Evolutionary conservation across 2,888 invertebrate species (phyloP), one percentile per base, ranked within the genome.

Genomic region (Smittia sp.): DNA sequence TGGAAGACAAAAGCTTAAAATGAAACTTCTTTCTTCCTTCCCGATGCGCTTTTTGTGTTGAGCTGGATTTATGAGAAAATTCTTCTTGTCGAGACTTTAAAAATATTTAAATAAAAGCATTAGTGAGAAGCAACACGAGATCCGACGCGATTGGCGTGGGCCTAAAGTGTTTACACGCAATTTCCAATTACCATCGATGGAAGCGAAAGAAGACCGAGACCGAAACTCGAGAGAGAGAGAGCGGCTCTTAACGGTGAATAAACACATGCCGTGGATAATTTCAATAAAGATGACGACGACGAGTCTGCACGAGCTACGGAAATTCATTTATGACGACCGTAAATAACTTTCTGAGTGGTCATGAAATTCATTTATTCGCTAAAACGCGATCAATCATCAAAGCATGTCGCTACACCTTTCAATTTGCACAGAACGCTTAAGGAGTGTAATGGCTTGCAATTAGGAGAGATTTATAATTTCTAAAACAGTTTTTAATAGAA

Each of bases 131-230:
- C 52, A 22, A 58, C 22, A 58, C 7, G 9, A 20, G 15, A 20
- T 20, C 22, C 9, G 11, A 9, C n/a, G n/a, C 18, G 18, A 58
- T 58, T 58, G 11, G 58, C 58, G 58, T 58, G 58, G 58, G 58
- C 4, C 22, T 22, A 32, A 32, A 18, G 20, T 58, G 58, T 58
- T 58, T 58, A 58, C 58, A 58, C 58, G 58, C 58, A 58, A 58
- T 58, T 58, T 58, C 22, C 58, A 58, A 58, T 58, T 58, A 58
- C 7, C 18, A 32, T 46, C 11, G 52, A 46, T 46, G 18, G n/a
- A 6, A 18, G 11, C 4, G 11, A 11, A 46, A 46, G 18, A 15
- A 18, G 11, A 46, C 4, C n/a, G 18, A 15, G 18, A 11, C n/a
- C 18, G 52, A 46, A 18, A 46, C 4, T 4, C 11, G 7, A 58